phyloP scores from a whole-genome alignment of 2,888 invertebrate species.

The Malachius bipustulatus region DNA sequence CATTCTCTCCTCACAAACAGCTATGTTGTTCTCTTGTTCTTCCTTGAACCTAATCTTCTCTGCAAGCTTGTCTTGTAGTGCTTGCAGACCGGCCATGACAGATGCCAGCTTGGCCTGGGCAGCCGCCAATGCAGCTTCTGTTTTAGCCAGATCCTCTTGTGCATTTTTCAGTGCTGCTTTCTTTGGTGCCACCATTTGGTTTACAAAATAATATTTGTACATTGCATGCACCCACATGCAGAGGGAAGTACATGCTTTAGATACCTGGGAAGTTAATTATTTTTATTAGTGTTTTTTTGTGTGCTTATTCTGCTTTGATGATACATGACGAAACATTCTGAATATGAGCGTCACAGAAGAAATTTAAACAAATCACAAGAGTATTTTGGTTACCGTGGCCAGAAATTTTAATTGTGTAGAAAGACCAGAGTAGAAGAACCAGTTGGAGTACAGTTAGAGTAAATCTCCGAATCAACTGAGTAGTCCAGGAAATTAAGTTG shows the following conservation, averaged over 20 bases:
- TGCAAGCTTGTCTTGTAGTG: constrained; percentile 56
- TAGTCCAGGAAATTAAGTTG: too few relatives aligned
- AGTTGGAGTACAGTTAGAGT: too few relatives aligned
- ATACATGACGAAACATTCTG: too few relatives aligned
- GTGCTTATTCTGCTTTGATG: background rate
- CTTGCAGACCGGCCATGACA: constrained; percentile 64
- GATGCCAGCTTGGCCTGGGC: constrained; percentile 71
- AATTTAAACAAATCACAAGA: too few relatives aligned
- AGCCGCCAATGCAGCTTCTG: constrained; percentile 52
- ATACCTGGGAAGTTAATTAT: constrained; percentile 41
- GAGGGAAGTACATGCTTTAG: constrained; percentile 67
- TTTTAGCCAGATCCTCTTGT: constrained; percentile 49
- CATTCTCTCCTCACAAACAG: constrained; percentile 65
- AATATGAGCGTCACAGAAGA: too few relatives aligned
- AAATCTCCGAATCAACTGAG: too few relatives aligned
- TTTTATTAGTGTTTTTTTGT: background rate
- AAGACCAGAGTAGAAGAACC: too few relatives aligned
- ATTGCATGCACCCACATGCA: constrained; percentile 90
- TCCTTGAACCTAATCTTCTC: constrained; percentile 60
- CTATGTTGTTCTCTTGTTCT: constrained; percentile 62
- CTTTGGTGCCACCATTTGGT: constrained; percentile 74
- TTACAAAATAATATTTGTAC: constrained; percentile 85
- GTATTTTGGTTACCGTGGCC: too few relatives aligned
- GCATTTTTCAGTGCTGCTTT: constrained; percentile 70
- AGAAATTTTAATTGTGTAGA: too few relatives aligned